Evolutionary conservation across 2,797 vertebrate species (phyloP).

Genomic region (Aldrovandia affinis): DNA sequence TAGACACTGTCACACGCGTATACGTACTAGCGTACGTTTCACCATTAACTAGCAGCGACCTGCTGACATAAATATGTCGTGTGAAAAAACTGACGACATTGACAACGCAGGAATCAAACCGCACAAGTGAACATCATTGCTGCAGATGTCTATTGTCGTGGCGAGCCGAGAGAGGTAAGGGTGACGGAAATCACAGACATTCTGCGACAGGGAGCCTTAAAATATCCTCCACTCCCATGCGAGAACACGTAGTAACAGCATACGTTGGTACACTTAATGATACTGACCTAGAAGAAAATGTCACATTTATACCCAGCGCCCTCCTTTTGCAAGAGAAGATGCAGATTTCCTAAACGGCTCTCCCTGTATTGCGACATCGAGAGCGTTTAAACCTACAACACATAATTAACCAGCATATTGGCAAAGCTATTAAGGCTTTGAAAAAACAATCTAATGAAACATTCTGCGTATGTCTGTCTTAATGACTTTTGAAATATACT

Average conservation of each 20-base stretch:
- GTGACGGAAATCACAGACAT: background rate
- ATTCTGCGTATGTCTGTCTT: too few relatives aligned
- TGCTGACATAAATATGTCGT: background rate
- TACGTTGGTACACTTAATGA: background rate
- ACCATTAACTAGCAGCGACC: background rate
- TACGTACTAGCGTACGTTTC: background rate
- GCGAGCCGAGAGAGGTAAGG: background rate
- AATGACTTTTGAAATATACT: too few relatives aligned
- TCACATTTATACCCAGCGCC: background rate
- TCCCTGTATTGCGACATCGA: background rate
- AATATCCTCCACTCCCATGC: background rate
- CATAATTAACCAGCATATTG: background rate
- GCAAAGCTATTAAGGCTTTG: background rate
- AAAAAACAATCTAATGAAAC: background rate
- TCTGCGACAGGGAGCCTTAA: background rate
- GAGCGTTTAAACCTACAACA: background rate
- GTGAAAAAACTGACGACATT: background rate
- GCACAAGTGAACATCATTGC: background rate
- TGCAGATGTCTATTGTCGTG: background rate
- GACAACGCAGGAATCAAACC: background rate
- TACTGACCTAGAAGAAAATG: background rate
- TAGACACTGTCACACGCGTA: background rate
- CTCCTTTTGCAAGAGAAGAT: background rate
- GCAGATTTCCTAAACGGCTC: background rate
- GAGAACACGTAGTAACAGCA: conserved; percentile 7